Evolutionary conservation across 2,888 invertebrate species (phyloP).

Genomic region (Cerastis rubricosa): DNA sequence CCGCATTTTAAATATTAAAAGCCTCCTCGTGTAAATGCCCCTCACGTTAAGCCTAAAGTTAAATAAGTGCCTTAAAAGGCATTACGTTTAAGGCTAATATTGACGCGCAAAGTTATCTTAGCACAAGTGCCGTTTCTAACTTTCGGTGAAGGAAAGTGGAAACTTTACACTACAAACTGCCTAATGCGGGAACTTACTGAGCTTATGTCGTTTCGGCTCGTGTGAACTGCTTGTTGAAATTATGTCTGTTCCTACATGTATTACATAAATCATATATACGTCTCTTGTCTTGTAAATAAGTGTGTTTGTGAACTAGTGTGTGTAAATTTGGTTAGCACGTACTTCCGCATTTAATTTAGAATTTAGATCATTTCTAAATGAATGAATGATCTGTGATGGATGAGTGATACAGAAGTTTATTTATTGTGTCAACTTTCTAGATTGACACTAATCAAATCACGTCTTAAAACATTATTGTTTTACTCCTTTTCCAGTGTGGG

Average conservation of each 20-base stretch:
- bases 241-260: not conserved
- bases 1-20: not conserved
- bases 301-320: constrained; percentile 18
- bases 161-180: constrained; percentile 63
- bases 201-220: constrained; percentile 19
- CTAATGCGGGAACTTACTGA: constrained; percentile 52
- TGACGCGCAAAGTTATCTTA: constrained; percentile 64
- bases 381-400: no score
- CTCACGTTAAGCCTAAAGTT: constrained; percentile 25
- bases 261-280: not conserved
- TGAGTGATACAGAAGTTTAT: not conserved
- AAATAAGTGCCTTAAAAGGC: constrained; percentile 43
- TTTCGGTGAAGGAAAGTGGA: constrained; percentile 77
- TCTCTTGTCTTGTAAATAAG: constrained; percentile 18
- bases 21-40: constrained; percentile 12
- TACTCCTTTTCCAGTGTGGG: no score
- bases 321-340: not conserved
- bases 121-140: constrained; percentile 77
- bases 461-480: no score
- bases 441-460: not conserved
- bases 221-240: constrained; percentile 16
- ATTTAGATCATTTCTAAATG: no score
- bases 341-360: not conserved
- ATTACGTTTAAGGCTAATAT: constrained; percentile 60
- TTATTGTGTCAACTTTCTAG: not conserved